Base-by-base conservation (phyloP, 2,797 vertebrate species). In the Amblyraja radiata region DNA sequence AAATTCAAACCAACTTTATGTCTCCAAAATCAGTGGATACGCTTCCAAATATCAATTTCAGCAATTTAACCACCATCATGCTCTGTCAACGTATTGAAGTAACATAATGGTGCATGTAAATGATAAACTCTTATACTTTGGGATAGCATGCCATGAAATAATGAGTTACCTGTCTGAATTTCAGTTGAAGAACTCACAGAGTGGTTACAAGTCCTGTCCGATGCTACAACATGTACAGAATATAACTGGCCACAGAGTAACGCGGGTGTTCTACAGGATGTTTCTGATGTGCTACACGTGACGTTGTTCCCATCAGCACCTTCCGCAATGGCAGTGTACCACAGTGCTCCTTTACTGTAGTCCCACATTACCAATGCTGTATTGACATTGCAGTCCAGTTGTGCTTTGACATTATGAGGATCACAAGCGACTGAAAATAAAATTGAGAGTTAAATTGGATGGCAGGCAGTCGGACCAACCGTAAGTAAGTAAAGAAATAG, bases 241-340 rank as follows among this genome's bases (percentile, higher is more conserved):
- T 96, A 97, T 88, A 96, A 95, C 93, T 96, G 94, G 2, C 97
- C 97, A 16, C 97, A 97, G 0, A 96, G 96, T 93, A 97, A 95
- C 7, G 94, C 93, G 0, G 28, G 18, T 93, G 97, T 94, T 46
- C 95, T 84, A 71, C 97, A 97, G 79, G 7, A 46, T 81, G 39
- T 96, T 93, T 96, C 96, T 0, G 0, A 95, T 90, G 95, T 95
- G 11, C 1, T 71, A 92, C 97, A 97, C 54, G 94, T 93, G 18
- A 93, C 90, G 2, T 0, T 83, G 78, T 95, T 93, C 93, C 97
- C 97, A 93, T 95, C 36, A 5, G 93, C 79, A 5, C 96, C 95
- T 0, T 94, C 95, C 4, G 95, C 93, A 1, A 93, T 95, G 0
- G 95, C 96, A 0, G 94, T 95, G 94, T 97, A 97, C 93, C 93